Evolutionary conservation across 2,113 vertebrate genomes (phyloP).

Genomic region (Mastomys natalensis): DNA sequence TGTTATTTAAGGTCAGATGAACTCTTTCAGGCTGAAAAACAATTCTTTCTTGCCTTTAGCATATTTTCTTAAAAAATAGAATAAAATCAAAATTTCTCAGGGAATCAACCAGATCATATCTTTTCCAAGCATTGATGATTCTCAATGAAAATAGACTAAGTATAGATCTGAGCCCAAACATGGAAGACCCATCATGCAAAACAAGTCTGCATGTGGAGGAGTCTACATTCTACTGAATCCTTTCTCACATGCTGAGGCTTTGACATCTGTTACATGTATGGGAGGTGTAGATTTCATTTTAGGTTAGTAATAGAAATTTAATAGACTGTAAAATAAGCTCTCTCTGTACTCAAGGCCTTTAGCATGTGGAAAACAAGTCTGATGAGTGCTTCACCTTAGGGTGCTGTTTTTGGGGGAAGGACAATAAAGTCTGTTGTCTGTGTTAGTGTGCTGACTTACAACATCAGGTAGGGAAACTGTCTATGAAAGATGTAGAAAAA

Average conservation of each 20-base stretch:
- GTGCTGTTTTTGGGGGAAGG: conserved; percentile 4
- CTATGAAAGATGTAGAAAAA: neutral
- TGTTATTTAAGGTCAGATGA: neutral
- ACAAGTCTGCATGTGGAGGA: neutral
- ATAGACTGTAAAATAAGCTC: neutral
- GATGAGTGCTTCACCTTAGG: neutral
- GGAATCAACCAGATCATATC: neutral
- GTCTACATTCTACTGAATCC: neutral
- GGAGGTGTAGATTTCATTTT: neutral
- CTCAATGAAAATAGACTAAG: neutral
- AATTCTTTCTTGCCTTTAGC: neutral
- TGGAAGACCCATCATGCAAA: neutral
- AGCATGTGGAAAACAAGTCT: neutral
- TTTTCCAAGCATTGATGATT: neutral
- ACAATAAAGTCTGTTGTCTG: neutral
- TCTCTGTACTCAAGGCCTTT: neutral
- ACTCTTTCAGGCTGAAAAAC: conserved; percentile 27
- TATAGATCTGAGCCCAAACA: neutral
- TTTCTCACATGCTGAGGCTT: neutral
- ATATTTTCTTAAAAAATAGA: neutral
- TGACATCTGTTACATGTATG: neutral
- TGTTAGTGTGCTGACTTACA: neutral
- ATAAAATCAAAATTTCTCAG: conserved; percentile 12
- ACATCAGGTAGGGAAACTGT: neutral
- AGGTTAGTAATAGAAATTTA: neutral